Evolutionary conservation across 2,797 vertebrate species (phyloP).

Genomic region (Amblyopsis hoosieri): DNA sequence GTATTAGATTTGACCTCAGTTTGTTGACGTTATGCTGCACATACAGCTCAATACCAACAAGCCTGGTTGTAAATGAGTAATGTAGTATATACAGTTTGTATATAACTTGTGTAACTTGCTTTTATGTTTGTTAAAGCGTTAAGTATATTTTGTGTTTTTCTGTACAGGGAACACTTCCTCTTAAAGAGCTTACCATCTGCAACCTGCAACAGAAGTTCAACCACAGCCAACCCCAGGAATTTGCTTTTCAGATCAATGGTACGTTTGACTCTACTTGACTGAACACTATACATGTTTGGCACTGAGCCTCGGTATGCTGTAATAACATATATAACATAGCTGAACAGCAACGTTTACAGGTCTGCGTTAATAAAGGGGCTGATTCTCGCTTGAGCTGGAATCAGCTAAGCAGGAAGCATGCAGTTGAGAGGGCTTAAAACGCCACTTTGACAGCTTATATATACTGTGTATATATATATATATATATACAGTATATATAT

Average conservation of each 20-base stretch:
- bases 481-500: no score
- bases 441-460: background rate
- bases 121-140: no score
- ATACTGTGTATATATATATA: no score
- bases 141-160: conserved; percentile 30
- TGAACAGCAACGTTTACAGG: conserved; percentile 10
- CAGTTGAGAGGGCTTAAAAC: conserved; percentile 13
- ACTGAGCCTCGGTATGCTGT: conserved; percentile 7
- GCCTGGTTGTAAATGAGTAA: no score
- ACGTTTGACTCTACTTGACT: conserved; percentile 30
- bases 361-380: conserved; percentile 22
- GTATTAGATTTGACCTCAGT: conserved; percentile 19
- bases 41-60: background rate
- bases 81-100: background rate
- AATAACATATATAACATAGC: conserved; percentile 1
- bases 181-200: conserved; percentile 85
- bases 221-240: conserved; percentile 77
- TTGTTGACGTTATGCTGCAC: conserved; percentile 8
- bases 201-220: conserved; percentile 77
- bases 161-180: conserved; percentile 87
- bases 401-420: conserved; percentile 2
- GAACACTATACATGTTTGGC: conserved; percentile 26
- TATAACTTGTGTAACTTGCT: no score
- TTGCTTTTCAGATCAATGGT: conserved; percentile 91
- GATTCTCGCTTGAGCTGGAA: conserved; percentile 28